Evolutionary conservation across 2,888 invertebrate species (phyloP), one percentile per base, ranked within the genome.

Genomic region (Brachyopa scutellaris): DNA sequence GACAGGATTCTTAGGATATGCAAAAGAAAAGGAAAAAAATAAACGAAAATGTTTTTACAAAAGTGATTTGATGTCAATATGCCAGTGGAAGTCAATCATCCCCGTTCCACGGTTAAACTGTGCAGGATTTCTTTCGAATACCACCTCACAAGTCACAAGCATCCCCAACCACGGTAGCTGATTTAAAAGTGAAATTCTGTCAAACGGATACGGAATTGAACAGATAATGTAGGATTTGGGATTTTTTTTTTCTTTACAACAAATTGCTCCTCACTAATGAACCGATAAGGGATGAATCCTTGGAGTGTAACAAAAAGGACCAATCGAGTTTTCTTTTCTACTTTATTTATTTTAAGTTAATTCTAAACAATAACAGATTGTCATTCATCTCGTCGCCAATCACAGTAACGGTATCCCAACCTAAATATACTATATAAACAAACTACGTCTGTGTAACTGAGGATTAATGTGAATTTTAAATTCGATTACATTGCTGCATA

Each of bases 371-470:
- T 29, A 55, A 59, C 47, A 38, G 31, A 26, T 57, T 62, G 42
- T 57, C 49, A 57, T 78, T 57, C 55, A 55, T 55, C 42, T 45
- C 53, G 33, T 47, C 29, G 61, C 55, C 61, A 55, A 82, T 82
- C 82, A 82, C 82, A 82, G 82, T 72, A 66, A 77, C 82, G 51
- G 66, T 72, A 76, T 53, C 45, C 64, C 47, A 59, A 53, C 59
- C 45, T 72, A 80, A 66, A 79, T 64, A 64, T 23, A 26, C 26
- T 26, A 26, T 5, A 26, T 64, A 31, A 70, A 62, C 19, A 36
- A 15, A 49, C 49, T 51, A 42, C 6, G 13, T 40, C 2, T 42
- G 21, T 23, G 45, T 53, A 23, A 45, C 15, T 31, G 38, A 53
- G 49, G 29, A 42, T 59, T 45, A 74, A 72, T 55, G 55, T 82